Base-by-base conservation (phyloP, 2,888 invertebrate species). In the Lasioglossum marginatum region DNA sequence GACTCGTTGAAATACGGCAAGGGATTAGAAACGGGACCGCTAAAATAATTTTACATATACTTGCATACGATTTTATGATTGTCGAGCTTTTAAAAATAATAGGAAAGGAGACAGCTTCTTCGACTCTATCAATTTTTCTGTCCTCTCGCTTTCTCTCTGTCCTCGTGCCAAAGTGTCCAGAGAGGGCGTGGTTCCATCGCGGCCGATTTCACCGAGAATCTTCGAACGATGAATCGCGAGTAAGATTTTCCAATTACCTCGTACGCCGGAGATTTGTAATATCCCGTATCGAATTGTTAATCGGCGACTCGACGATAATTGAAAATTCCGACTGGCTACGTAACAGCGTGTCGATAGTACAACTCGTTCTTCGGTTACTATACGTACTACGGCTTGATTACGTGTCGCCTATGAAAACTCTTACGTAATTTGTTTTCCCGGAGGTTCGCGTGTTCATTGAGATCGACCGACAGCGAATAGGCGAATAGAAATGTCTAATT, bases 401-500 rank as follows among this genome's bases (percentile, higher is more conserved):
- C 77, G 77, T 45, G 66, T 68, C 77, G 34, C n/a, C n/a, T 77
- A 48, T 48, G 66, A 31, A 77, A 77, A n/a, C 12, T n/a, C n/a
- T 77, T 77, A n/a, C 45, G 66, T 37, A 66, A 77, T 68, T 40
- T 48, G 77, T 77, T 77, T 48, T 48, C 77, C 66, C 23, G 45
- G 48, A 66, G 66, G 66, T 31, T 66, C 19, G 66, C 66, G 66
- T 34, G 66, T 66, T 34, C 66, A 19, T 66, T 34, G 34, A 34
- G 66, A 19, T 8, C 14, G 60, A 14, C 27, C 1, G n/a, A 12
- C 10, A 27, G 14, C 23, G 4, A 27, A 60, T 60, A 27, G 27
- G 27, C 60, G 60, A 60, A 60, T 60, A 27, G 60, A 27, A 60
- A 60, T 60, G 27, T 31, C 60, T 8, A 43, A 23, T 8, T 4